Conservation (phyloP, 2,797 vertebrate species). For the Podarcis lilfordi region DNA sequence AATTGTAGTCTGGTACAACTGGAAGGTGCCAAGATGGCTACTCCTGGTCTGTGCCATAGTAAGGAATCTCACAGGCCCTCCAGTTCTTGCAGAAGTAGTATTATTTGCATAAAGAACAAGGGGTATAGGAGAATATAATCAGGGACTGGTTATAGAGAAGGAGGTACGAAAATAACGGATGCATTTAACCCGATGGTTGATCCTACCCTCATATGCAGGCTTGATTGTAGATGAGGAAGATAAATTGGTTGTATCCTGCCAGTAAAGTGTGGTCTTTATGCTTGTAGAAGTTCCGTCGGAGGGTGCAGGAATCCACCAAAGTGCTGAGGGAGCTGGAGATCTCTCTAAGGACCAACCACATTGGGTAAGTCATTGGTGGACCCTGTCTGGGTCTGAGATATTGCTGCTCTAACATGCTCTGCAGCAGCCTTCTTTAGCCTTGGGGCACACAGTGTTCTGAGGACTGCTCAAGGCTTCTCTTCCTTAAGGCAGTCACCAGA, state of each 20-base stretch:
- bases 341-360: constrained; percentile 96
- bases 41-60: too few species aligned
- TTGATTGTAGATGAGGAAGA: neutral
- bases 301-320: constrained; percentile 96
- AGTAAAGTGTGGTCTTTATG: constrained; percentile 17
- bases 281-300: constrained; percentile 92
- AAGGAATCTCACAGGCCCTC: too few species aligned
- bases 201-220: neutral
- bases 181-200: neutral
- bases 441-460: neutral
- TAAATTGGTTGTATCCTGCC: neutral
- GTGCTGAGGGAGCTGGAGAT: constrained; percentile 96
- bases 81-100: too few species aligned
- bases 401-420: neutral
- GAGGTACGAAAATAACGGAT: neutral
- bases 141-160: neutral
- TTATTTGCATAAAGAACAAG: neutral
- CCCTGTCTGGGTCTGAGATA: neutral
- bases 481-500: neutral
- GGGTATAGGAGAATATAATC: neutral
- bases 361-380: constrained; percentile 84
- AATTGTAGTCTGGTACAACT: too few species aligned
- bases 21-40: too few species aligned
- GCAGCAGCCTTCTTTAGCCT: too few species aligned
- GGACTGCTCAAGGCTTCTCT: neutral